Evolutionary conservation across 64 coral and sea anemone genomes (phyloP).

Genomic region (Actinia equina): DNA sequence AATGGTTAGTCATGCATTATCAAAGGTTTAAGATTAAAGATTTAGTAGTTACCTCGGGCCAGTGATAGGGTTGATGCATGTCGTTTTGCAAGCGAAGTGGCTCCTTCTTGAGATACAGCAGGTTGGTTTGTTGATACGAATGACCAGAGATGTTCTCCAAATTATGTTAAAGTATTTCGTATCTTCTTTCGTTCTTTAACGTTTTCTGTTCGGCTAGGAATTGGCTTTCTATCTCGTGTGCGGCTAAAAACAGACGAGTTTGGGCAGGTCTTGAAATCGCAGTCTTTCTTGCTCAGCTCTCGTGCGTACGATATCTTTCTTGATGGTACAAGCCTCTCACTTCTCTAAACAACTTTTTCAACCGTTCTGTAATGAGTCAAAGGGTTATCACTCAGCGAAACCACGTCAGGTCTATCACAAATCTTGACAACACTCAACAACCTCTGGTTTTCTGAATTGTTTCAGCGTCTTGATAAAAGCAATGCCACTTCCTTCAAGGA

Average conservation of each 20-base stretch:
- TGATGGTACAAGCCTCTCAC: not conserved
- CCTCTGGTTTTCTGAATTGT: not conserved
- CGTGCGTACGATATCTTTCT: not conserved
- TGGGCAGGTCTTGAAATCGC: not conserved
- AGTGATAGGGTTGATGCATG: constrained; percentile 17
- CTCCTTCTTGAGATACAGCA: not conserved
- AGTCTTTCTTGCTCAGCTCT: not conserved
- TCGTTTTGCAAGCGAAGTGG: not conserved
- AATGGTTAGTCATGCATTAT: not conserved
- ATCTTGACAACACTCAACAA: constrained; percentile 7
- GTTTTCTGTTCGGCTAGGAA: not conserved
- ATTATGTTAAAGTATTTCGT: not conserved
- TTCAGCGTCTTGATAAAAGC: constrained; percentile 1
- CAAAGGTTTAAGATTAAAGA: not conserved
- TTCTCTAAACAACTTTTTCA: constrained; percentile 2
- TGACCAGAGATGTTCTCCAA: not conserved
- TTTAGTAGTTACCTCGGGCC: constrained; percentile 14
- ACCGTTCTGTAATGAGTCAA: constrained; percentile 4
- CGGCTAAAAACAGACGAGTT: not conserved
- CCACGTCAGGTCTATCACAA: not conserved
- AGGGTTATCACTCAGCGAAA: not conserved
- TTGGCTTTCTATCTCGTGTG: not conserved
- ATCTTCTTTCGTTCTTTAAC: not conserved
- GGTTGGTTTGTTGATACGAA: not conserved
- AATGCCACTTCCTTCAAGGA: constrained; percentile 7